Conservation (phyloP, 2,113 vertebrate genomes). For the Butorides virescens region DNA sequence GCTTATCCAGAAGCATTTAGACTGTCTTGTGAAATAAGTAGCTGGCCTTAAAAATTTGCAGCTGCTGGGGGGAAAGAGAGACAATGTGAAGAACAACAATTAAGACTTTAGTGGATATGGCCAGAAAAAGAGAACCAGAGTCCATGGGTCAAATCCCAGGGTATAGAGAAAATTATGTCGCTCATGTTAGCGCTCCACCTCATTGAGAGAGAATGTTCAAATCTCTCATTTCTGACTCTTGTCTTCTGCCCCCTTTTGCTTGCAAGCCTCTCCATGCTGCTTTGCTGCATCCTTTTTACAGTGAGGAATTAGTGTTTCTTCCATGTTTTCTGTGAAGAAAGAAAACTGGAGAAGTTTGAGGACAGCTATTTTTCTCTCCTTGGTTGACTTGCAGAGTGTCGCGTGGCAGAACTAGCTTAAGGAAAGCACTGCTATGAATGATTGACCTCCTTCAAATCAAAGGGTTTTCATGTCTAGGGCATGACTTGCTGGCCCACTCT, state of each 20-base stretch:
- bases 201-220: neutral
- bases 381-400: neutral
- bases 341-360: neutral
- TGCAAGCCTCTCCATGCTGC: neutral
- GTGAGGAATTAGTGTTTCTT: neutral
- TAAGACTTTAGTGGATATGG: neutral
- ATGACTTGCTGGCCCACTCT: neutral
- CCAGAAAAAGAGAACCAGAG: neutral
- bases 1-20: neutral
- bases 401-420: neutral
- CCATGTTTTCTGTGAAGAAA: neutral
- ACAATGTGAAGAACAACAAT: neutral
- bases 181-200: rapidly evolving
- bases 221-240: neutral
- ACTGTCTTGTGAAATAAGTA: neutral
- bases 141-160: neutral
- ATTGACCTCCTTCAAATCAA: neutral
- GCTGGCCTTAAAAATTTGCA: neutral
- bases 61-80: neutral
- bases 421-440: neutral
- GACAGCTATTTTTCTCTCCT: neutral
- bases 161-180: neutral
- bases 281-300: neutral
- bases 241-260: neutral
- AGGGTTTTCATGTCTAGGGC: neutral